Evolutionary conservation across 1,140 invertebrate genomes (phyloP), one percentile per base, ranked within the genome.

Genomic region (Heliconius hermathena): DNA sequence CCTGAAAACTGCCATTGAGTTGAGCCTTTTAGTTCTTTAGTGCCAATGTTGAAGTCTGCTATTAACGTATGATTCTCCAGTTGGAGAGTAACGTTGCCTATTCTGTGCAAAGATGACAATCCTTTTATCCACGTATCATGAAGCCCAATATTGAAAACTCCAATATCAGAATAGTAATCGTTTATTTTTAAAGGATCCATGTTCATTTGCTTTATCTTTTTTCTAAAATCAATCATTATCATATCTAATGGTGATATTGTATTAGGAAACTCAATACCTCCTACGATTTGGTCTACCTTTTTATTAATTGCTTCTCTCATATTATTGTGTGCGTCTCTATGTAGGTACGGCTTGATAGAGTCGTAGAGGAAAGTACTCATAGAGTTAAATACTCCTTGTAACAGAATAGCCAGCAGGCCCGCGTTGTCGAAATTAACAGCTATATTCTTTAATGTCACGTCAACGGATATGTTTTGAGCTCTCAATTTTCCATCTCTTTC

Each of bases 241-340:
- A 97, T 97, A 84, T 98, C 97, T 71, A 98, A 94, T 0, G 97
- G 97, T 9, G 97, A 97, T 83, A 98, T 97, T 1, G 97, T 98
- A 91, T 98, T 98, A 0, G 97, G 97, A 85, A 98, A 97, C 66
- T 96, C 96, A 85, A 97, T 96, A 60, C 96, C 95, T 0, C 95
- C 95, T 16, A 97, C 95, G 6, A 97, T 87, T 82, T 96, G 95
- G 76, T 96, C 96, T 76, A 97, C 95, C 74, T 97, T 95, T 13
- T 93, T 84, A 83, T 96, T 95, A 22, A 98, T 94, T 89, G 97
- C 97, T 33, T 93, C 88, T 82, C 96, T 95, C 1, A 96, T 91
- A 88, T 96, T 96, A 2, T 95, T 96, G 84, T 98, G 97, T 1
- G 97, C 96, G 90, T 98, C 96, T 81, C 95, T 96, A 9, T 98